Evolutionary conservation across 2,888 invertebrate species (phyloP), one percentile per base, ranked within the genome.

Genomic region (Lucinisca nassula): DNA sequence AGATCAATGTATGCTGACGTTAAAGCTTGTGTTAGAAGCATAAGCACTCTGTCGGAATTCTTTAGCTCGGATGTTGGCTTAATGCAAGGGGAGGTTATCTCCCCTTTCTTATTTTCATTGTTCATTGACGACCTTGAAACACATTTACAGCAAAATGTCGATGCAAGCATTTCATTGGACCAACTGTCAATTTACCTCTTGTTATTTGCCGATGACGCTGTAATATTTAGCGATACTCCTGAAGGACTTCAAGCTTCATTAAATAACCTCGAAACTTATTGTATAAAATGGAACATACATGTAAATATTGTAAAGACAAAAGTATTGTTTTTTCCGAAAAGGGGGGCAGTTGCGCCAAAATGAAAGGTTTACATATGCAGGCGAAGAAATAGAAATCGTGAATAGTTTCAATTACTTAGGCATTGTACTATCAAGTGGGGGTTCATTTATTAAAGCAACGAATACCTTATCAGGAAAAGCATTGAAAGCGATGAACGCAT

Each of bases 291-390:
- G 79, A 67, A 67, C 21, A 27, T 72, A 32, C 10, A 21, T 35
- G 72, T 73, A 51, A 80, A 51, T 27, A 32, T 51, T 27, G 55
- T 38, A 8, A 79, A 70, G 45, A 79, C 70, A 40, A 79, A 70
- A 70, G 73, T 51, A n/a, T 27, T 73, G 24, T 10, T 80, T 27
- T 74, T 74, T 27, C n/a, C n/a, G 51, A 73, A 81, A 73, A n/a
- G 45, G 61, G 2, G 81, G 74, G 2, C 24, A 21, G 30, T 6
- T 74, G 24, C 58, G n/a, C 30, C 10, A n/a, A 81, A 58, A 75
- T n/a, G 6, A 51, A 8, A 58, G 4, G 2, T 81, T 38, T 27
- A 81, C 37, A n/a, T 74, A 81, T 58, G 27, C 10, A 10, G 30
- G 32, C 17, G 21, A 73, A 21, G 24, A 8, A 6, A 21, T 81